A percentile compares a stretch with the other conserved stretches of the same genome.
phyloP scores from a whole-genome alignment of 1,140 invertebrate genomes.

The Drosophila bocqueti region DNA sequence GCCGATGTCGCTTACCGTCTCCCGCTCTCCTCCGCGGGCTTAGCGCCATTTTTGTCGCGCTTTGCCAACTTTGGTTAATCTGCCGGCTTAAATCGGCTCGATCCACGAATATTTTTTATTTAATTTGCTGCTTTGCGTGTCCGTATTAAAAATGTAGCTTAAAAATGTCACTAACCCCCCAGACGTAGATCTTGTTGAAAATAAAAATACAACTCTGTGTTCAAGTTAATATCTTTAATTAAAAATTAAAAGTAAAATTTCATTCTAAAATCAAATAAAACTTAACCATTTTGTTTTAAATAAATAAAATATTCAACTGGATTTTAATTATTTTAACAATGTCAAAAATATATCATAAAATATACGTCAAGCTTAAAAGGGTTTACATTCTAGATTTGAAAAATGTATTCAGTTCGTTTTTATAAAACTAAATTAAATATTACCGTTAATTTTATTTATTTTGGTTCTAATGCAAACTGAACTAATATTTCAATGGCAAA shows the following conservation, averaged over 20 bases:
- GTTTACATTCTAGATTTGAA: too few species aligned
- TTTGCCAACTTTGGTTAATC: slow-evolving; percentile 66
- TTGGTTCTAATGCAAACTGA: too few species aligned
- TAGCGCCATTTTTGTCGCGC: slow-evolving; percentile 82
- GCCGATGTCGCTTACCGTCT: slow-evolving; percentile 52
- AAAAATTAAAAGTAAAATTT: neutral
- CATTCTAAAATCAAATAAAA: too few species aligned
- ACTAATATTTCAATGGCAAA: too few species aligned
- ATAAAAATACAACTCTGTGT: neutral
- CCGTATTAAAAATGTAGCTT: slow-evolving; percentile 3
- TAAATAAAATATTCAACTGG: too few species aligned
- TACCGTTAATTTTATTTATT: too few species aligned
- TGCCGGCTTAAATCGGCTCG: slow-evolving; percentile 50
- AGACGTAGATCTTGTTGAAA: neutral
- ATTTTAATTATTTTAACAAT: too few species aligned
- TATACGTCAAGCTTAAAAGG: too few species aligned
- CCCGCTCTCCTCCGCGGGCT: slow-evolving; percentile 38
- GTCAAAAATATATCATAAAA: too few species aligned
- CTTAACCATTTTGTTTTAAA: too few species aligned
- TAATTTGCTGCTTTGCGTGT: slow-evolving; percentile 35
- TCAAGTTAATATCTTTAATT: neutral
- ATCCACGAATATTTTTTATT: slow-evolving; percentile 52
- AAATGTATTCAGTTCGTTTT: too few species aligned
- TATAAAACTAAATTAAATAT: too few species aligned
- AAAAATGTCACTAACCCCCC: slow-evolving; percentile 2